A percentile compares a stretch with the other conserved stretches of the same genome.
phyloP scores from a whole-genome alignment of 2,888 invertebrate genomes.

The Drosophila suboccidentalis region DNA sequence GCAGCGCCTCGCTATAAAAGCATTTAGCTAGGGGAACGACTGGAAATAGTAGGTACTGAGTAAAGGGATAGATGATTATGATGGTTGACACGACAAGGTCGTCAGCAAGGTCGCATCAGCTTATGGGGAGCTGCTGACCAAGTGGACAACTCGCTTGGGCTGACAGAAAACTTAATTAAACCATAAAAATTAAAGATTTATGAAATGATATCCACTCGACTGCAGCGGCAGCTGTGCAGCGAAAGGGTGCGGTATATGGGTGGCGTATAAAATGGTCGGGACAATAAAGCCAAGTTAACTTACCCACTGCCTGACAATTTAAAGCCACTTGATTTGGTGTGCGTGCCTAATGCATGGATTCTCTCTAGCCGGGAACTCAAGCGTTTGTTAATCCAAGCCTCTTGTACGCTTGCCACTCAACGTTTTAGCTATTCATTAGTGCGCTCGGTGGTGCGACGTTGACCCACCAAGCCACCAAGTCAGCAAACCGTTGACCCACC shows the following conservation, averaged over 20 bases:
- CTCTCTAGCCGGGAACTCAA: conserved; percentile 36
- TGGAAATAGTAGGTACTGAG: conserved; percentile 23
- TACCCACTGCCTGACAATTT: conserved; percentile 63
- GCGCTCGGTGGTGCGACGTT: conserved; percentile 29
- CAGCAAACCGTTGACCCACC: conserved; percentile 11
- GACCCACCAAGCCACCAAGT: conserved; percentile 15
- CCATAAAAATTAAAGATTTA: conserved; percentile 76
- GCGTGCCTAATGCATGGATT: conserved; percentile 75
- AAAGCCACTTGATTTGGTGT: conserved; percentile 75
- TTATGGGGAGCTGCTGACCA: conserved; percentile 10
- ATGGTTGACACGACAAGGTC: conserved; percentile 61
- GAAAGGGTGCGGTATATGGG: not conserved
- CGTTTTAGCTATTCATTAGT: conserved; percentile 61
- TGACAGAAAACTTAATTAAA: conserved; percentile 58
- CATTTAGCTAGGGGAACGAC: conserved; percentile 44
- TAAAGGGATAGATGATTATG: conserved; percentile 19
- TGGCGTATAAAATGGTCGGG: conserved; percentile 14
- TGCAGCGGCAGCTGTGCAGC: conserved; percentile 24
- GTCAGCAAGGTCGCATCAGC: conserved; percentile 58
- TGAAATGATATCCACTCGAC: conserved; percentile 53
- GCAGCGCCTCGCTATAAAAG: conserved; percentile 42
- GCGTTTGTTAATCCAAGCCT: conserved; percentile 59
- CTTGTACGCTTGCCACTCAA: conserved; percentile 57
- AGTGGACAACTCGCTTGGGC: conserved; percentile 13
- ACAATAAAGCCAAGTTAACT: conserved; percentile 45